Evolutionary conservation across 2,888 invertebrate species (phyloP).

Genomic region (Erebia ligea): DNA sequence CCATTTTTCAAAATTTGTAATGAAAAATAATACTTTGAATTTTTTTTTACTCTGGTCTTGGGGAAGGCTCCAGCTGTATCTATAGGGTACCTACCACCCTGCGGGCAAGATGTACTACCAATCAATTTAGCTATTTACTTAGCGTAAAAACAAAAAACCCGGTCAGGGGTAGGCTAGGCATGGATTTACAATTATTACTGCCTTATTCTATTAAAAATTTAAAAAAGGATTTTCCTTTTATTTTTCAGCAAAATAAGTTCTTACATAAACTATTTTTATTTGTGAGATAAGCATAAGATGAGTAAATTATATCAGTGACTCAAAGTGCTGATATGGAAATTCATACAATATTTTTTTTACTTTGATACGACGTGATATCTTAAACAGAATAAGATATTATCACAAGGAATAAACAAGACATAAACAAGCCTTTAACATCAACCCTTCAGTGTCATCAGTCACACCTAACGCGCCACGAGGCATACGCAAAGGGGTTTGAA

Average conservation of each 20-base stretch:
- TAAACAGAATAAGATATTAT: conserved; percentile 4
- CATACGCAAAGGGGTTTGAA: conserved; percentile 9
- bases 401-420: conserved; percentile 24
- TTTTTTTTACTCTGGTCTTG: no score
- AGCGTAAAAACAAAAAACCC: no score
- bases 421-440: conserved; percentile 47
- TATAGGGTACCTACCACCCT: no score
- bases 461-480: conserved; percentile 9
- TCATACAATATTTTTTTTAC: neutral
- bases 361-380: no score
- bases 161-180: no score
- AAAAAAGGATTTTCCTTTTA: neutral
- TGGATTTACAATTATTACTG: no score
- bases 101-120: no score
- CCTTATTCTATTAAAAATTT: no score
- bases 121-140: no score
- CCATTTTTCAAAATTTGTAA: neutral
- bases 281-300: neutral
- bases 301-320: neutral
- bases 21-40: no score
- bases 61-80: no score
- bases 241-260: neutral
- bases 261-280: neutral
- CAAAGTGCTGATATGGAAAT: neutral
- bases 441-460: conserved; percentile 37